Percentiles rank a stretch among this genome's conserved stretches.
These are phyloP conservation scores for Gasterosteus nipponicus DNA, from an alignment of 2,113 vertebrate genomes.

Conservation along the genomic window DNA sequence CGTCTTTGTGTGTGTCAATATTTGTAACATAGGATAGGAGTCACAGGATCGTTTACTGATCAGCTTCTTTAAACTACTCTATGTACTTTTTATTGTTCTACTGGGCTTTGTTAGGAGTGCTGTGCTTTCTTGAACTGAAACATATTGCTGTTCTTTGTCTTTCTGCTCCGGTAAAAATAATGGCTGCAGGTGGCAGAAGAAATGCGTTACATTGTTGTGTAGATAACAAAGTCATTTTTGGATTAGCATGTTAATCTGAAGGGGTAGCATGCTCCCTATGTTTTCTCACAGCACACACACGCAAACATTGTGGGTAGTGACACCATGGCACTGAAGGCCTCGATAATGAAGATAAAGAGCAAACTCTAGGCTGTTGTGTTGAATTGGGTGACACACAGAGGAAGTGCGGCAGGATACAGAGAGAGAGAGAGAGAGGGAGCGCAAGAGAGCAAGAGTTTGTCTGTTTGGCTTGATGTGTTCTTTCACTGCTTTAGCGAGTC, in stretches of 20 bases:
- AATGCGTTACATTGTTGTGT: no score
- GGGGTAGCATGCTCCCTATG: neutral
- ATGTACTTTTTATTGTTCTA: neutral
- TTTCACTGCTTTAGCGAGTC: constrained; percentile 45
- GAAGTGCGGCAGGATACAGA: constrained; percentile 40
- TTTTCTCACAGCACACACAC: neutral
- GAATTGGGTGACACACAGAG: constrained; percentile 31
- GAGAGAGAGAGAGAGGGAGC: constrained; percentile 3
- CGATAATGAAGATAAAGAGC: constrained; percentile 20
- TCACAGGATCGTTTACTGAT: neutral
- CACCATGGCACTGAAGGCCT: constrained; percentile 6
- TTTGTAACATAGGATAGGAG: neutral
- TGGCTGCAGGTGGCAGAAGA: neutral
- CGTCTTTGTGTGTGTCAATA: no score
- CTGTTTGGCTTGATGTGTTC: constrained; percentile 42
- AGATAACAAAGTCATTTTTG: neutral
- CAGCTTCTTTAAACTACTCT: neutral
- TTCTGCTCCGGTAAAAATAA: neutral
- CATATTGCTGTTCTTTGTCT: neutral
- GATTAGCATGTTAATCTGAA: neutral
- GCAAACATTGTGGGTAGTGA: neutral
- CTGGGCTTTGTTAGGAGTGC: neutral
- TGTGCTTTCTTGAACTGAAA: neutral
- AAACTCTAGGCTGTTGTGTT: constrained; percentile 28
- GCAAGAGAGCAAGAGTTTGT: constrained; percentile 18